These are phyloP conservation scores for Cosmia trapezina DNA, from an alignment of 2,888 invertebrate genomes.

Conservation along the genomic window DNA sequence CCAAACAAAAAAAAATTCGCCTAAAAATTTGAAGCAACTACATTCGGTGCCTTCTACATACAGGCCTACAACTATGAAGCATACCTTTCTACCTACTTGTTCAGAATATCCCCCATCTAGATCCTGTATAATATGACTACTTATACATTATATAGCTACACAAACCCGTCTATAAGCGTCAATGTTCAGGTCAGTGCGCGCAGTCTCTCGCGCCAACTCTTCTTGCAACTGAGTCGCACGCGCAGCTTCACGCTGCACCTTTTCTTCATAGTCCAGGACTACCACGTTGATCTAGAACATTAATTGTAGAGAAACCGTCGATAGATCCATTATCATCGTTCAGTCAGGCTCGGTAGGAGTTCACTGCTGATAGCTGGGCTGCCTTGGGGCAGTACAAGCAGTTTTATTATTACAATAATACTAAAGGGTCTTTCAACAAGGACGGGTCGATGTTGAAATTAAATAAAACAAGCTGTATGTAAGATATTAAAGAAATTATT, in stretches of 20 bases:
- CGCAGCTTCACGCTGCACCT: slow-evolving; percentile 82
- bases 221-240: slow-evolving; percentile 82
- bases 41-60: not conserved
- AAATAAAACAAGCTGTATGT: too few relatives aligned
- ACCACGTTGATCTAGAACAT: slow-evolving; percentile 80
- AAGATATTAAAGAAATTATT: too few relatives aligned
- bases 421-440: too few relatives aligned
- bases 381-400: not conserved
- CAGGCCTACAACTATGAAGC: not conserved
- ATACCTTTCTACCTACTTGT: not conserved
- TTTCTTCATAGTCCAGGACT: slow-evolving; percentile 87
- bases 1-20: too few relatives aligned
- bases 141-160: not conserved
- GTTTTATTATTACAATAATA: too few relatives aligned
- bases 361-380: not conserved
- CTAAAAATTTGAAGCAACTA: not conserved
- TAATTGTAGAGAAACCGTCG: not conserved
- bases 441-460: too few relatives aligned
- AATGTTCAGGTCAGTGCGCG: slow-evolving; percentile 81
- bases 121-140: not conserved
- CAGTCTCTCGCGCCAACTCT: slow-evolving; percentile 78
- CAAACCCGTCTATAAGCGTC: slow-evolving; percentile 84
- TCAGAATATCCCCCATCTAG: not conserved
- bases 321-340: not conserved
- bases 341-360: not conserved